These are phyloP conservation scores for Catagonus wagneri DNA, from an alignment of 2,113 vertebrate genomes.

Conservation along the genomic window DNA sequence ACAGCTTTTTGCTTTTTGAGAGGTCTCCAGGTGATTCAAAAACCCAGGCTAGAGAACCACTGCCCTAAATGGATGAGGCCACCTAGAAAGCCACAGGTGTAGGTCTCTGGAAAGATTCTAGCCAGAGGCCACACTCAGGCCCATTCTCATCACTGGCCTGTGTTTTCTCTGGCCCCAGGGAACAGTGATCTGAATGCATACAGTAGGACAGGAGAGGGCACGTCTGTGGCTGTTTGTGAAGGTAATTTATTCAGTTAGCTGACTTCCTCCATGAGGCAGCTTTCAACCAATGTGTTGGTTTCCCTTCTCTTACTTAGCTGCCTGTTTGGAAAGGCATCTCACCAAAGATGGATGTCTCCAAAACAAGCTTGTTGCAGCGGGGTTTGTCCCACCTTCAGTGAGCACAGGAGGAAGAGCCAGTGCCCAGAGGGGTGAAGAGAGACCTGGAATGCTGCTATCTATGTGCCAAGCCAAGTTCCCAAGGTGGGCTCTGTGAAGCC, in stretches of 20 bases:
- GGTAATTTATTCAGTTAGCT: not conserved
- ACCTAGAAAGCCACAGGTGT: not conserved
- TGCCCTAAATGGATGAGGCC: not conserved
- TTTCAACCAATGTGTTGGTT: not conserved
- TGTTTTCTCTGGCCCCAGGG: not conserved
- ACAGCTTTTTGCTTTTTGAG: conserved; percentile 46
- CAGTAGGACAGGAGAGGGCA: not conserved
- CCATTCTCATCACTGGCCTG: not conserved
- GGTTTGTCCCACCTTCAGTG: not conserved
- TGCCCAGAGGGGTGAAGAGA: not conserved
- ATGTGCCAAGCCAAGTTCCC: not conserved
- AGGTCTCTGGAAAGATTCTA: not conserved
- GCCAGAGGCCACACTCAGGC: not conserved
- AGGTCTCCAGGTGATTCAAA: conserved; percentile 6
- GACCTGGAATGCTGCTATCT: not conserved
- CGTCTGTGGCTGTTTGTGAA: not conserved
- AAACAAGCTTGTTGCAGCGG: not conserved
- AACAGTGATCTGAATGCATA: not conserved
- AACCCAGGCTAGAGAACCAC: not conserved
- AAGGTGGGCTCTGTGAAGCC: not conserved
- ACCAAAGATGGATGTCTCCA: not conserved
- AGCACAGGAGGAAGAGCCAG: not conserved
- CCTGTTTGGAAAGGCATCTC: conserved; percentile 38
- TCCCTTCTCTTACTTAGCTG: not conserved
- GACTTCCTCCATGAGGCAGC: not conserved